Evolutionary conservation across 1,140 invertebrate genomes (phyloP).

Genomic region (Limonius californicus): DNA sequence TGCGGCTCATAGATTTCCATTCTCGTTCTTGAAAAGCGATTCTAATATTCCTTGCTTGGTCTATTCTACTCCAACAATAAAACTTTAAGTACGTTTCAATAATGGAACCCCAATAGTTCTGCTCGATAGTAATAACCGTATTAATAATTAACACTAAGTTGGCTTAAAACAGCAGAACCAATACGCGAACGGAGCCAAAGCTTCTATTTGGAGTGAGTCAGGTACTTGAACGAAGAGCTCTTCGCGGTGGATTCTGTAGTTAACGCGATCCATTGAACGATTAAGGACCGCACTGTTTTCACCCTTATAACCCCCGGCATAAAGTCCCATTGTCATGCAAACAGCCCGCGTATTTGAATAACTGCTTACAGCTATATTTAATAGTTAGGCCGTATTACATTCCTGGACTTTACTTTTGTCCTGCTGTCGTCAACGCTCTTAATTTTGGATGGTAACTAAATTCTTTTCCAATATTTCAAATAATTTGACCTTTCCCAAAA

Average conservation of each 20-base stretch:
- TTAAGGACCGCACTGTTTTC: conserved; percentile 32
- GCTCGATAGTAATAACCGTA: background rate
- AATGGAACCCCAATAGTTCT: no score
- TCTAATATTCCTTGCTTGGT: no score
- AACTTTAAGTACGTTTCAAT: no score
- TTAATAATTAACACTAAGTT: background rate
- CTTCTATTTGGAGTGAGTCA: conserved; percentile 17
- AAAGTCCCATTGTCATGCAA: conserved; percentile 26
- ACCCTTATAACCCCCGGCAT: conserved; percentile 29
- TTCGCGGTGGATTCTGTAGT: conserved; percentile 24
- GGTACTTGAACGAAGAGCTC: conserved; percentile 18
- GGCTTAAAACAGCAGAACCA: background rate
- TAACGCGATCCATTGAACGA: conserved; percentile 36
- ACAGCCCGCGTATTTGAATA: conserved; percentile 29
- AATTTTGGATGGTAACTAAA: no score
- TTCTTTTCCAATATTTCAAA: no score
- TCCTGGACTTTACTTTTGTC: no score
- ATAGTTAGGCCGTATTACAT: conserved; percentile 23
- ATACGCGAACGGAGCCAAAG: background rate
- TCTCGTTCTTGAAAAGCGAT: background rate
- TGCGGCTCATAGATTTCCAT: no score
- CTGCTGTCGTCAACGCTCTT: no score
- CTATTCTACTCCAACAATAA: no score
- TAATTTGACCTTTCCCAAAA: no score
- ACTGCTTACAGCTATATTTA: conserved; percentile 27